Evolutionary conservation across 2,797 vertebrate species (phyloP).

Genomic region (Tenualosa thibaudeaui): DNA sequence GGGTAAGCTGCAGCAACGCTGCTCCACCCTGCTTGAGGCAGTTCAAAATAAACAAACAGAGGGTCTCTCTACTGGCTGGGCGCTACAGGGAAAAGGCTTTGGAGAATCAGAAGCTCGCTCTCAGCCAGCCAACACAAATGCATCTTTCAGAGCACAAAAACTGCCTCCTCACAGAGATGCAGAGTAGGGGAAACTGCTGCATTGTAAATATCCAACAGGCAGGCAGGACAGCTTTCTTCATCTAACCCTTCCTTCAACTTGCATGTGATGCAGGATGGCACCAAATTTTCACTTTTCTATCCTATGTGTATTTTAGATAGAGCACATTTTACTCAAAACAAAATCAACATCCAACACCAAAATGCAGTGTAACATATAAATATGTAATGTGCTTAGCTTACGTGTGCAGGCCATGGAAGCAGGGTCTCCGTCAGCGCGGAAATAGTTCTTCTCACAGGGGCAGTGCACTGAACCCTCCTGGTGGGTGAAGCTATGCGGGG

Average conservation of each 20-base stretch:
- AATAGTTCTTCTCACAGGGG: slow-evolving; percentile 96
- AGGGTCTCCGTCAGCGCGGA: slow-evolving; percentile 91
- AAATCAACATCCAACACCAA: background rate
- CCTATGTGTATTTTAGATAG: background rate
- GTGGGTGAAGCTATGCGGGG: slow-evolving; percentile 89
- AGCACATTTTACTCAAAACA: background rate
- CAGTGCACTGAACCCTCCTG: slow-evolving; percentile 91
- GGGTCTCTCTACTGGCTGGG: slow-evolving; percentile 33
- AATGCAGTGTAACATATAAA: background rate
- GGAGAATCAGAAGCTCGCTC: slow-evolving; percentile 41
- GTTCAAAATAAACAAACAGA: slow-evolving; percentile 49
- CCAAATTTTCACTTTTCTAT: background rate
- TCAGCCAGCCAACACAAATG: slow-evolving; percentile 42
- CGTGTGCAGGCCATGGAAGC: slow-evolving; percentile 96
- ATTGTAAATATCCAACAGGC: background rate
- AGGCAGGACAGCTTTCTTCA: background rate
- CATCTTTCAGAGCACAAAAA: slow-evolving; percentile 46
- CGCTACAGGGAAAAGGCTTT: slow-evolving; percentile 25
- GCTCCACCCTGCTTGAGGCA: slow-evolving; percentile 36
- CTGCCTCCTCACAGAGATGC: slow-evolving; percentile 21
- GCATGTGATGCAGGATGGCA: background rate
- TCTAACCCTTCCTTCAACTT: background rate
- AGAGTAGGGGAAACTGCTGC: background rate
- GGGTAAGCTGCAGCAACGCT: slow-evolving; percentile 31
- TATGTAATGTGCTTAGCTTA: slow-evolving; percentile 70